Base-by-base conservation (phyloP, 2,888 invertebrate genomes). In the Pogonocherus hispidulus region DNA sequence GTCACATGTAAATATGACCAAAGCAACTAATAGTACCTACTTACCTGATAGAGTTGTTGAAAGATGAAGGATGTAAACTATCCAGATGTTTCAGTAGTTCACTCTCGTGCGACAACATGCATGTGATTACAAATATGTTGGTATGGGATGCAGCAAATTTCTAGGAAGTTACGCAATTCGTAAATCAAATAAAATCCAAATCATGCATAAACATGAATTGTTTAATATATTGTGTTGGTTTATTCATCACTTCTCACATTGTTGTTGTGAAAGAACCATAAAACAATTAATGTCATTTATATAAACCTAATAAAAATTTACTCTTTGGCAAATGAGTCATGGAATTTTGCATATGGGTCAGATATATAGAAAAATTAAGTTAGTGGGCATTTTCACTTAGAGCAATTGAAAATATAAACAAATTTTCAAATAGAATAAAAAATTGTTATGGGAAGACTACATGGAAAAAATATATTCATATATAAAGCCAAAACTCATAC, bases 181-280 rank as follows among this genome's bases (percentile, higher is more conserved):
- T 16, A 16, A 41, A 41, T 41, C 41, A 41, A n/a, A 41, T 41
- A 41, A 41, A 41, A 41, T 41, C 3, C 5, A n/a, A 41, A 41
- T 41, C 41, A 41, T 41, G 41, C 41, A 41, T 41, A 41, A 41
- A 41, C 16, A 41, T 41, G 5, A 16, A 41, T 41, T 41, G 41
- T 41, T 41, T 41, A 1, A 41, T 5, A 41, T 16, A 3, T 11
- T 37, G 41, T 41, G 11, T n/a, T 41, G 41, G 14, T 41, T 41
- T 41, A n/a, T 14, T 41, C 41, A 14, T 41, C 41, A 27, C 27
- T 27, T 27, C 8, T 27, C 27, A 27, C 5, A 14, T 16, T 41
- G 41, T 41, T 41, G 14, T 3, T 14, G 41, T 16, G 27, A 8
- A 8, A 27, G 3, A 27, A 27, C 27, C 27, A 8, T 8, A 27